Base-by-base conservation (phyloP, 2,113 vertebrate genomes). In the Hassar affinis region DNA sequence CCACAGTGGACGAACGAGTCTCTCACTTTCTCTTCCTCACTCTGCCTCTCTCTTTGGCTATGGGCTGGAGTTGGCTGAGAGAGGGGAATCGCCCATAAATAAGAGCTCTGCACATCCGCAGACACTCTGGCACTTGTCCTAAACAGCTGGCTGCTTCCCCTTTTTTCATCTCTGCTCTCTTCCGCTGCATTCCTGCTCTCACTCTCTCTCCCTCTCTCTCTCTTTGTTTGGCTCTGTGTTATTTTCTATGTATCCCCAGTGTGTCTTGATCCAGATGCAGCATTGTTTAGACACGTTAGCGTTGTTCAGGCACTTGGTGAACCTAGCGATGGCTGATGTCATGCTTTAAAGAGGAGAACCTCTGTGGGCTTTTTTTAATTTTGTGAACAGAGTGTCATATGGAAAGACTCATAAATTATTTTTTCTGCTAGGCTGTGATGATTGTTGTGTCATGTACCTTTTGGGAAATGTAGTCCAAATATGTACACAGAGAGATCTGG, bases 271-370 rank as follows among this genome's bases (percentile, higher is more conserved):
- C 91, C 91, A 94, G 91, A 93, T 94, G 92, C 92, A 86, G 90
- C 92, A 92, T 93, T 94, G 92, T 93, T 94, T 88, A 74, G 90
- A 91, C 86, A 88, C 86, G 88, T 93, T 92, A 90, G 89, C 91
- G 91, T 92, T 91, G 89, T 87, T 88, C 76, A 79, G 71, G 14
- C 52, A 71, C 87, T 89, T 83, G 76, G 79, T 88, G 79, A 89
- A 92, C 90, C 91, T 92, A 91, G 79, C 35, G 80, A 78, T 49
- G 75, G 84, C 88, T 93, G 92, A 94, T 91, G 92, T 93, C 91
- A 93, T 91, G 90, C 88, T 93, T 84, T 93, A 90, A 92, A 92
- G 91, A 79, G 71, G 87, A 90, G 91, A 84, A 85, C 86, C 90
- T 90, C 68, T 49, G 52, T 80, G 10, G 79, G 52, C 45, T n/a